Evolutionary conservation across 1,140 invertebrate species (phyloP).

Genomic region (Adelges cooleyi): DNA sequence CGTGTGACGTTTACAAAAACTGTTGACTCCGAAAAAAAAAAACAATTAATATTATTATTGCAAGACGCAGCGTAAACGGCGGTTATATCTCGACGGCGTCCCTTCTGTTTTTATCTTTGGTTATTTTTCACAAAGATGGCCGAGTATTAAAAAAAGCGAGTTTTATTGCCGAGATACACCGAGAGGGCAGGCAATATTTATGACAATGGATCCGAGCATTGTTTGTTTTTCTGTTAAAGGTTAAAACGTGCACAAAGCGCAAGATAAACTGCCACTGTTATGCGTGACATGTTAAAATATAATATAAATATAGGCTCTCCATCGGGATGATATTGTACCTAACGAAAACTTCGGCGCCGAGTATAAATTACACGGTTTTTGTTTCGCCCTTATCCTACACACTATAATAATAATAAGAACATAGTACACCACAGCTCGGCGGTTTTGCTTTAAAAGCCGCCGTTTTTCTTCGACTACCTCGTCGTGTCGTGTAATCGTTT

Average conservation of each 20-base stretch:
- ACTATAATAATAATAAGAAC: too few species aligned
- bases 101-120: constrained; percentile 13
- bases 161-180: constrained; percentile 1
- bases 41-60: constrained; percentile 16
- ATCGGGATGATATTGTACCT: background rate
- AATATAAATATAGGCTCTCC: constrained; percentile 17
- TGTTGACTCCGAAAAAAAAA: background rate
- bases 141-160: constrained; percentile 10
- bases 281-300: constrained; percentile 19
- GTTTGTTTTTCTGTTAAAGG: constrained; percentile 28
- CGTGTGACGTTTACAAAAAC: background rate
- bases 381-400: too few species aligned
- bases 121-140: constrained; percentile 16
- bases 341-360: constrained; percentile 13
- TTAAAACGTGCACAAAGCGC: constrained; percentile 25
- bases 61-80: constrained; percentile 9
- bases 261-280: constrained; percentile 23
- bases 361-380: constrained; percentile 22
- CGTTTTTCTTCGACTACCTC: too few species aligned
- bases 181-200: constrained; percentile 14
- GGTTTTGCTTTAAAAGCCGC: too few species aligned
- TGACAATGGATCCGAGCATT: constrained; percentile 6
- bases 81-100: constrained; percentile 4
- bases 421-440: too few species aligned
- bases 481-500: too few species aligned